phyloP scores from a whole-genome alignment of 2,113 vertebrate genomes.

The Bufo gargarizans region DNA sequence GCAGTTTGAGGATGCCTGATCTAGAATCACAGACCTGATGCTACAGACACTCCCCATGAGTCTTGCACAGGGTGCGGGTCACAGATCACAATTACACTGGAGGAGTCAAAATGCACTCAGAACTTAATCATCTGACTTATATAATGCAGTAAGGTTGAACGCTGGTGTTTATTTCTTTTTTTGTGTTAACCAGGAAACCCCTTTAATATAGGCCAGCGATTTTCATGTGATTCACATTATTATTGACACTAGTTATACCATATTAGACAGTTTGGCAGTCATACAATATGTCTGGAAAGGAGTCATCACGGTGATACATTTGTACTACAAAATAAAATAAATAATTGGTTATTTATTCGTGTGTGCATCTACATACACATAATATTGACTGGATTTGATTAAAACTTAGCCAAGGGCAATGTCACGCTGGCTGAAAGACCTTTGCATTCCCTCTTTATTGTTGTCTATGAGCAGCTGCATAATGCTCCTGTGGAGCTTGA shows the following conservation, averaged over 20 bases:
- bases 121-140: no score
- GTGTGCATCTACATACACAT: background rate
- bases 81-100: no score
- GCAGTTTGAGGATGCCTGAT: no score
- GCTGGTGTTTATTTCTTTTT: no score
- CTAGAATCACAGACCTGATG: no score
- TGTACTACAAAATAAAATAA: background rate
- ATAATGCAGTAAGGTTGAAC: no score
- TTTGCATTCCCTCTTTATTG: background rate
- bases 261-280: background rate
- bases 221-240: background rate
- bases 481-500: background rate
- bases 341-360: background rate
- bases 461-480: background rate
- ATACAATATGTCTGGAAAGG: background rate
- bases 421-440: background rate
- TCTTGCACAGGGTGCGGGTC: no score
- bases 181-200: no score
- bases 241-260: background rate
- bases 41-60: no score
- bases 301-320: background rate
- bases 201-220: background rate
- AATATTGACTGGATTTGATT: background rate
- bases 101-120: no score
- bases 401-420: conserved; percentile 8